Conservation (phyloP, 2,797 vertebrate genomes). For the Rhynchonycteris naso region DNA sequence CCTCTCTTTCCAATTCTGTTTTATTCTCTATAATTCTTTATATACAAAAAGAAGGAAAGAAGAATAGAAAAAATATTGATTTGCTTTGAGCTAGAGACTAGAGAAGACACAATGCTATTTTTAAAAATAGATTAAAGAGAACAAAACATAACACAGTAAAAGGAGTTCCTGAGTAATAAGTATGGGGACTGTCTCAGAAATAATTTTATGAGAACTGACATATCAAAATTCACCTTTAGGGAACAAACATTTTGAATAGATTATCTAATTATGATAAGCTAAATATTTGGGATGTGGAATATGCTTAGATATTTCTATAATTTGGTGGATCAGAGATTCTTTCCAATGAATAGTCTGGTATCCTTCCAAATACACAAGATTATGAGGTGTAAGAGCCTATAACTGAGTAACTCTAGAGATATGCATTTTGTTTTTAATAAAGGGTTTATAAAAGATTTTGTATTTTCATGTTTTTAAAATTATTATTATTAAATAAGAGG, state of each 20-base stretch:
- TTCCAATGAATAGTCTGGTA: not conserved
- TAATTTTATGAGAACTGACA: not conserved
- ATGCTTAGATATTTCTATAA: not conserved
- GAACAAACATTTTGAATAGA: not conserved
- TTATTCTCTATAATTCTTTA: constrained; percentile 14
- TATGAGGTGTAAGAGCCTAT: not conserved
- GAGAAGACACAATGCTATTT: not conserved
- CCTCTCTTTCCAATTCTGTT: not conserved
- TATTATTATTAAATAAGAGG: too few species aligned
- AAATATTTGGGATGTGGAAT: not conserved
- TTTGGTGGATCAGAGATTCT: not conserved
- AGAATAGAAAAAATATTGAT: not conserved
- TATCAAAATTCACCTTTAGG: not conserved
- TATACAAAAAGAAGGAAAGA: constrained; percentile 3
- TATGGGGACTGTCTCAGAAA: not conserved
- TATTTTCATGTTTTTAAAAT: too few species aligned
- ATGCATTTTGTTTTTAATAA: not conserved
- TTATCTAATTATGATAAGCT: not conserved
- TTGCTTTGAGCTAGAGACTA: constrained; percentile 20
- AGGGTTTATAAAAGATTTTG: not conserved
- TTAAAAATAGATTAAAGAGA: constrained; percentile 42
- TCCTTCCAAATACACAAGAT: not conserved
- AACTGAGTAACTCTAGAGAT: not conserved
- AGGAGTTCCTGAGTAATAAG: not conserved
- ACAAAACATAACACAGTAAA: not conserved